Evolutionary conservation across 2,113 vertebrate species (phyloP).

Genomic region (Boleophthalmus pectinirostris): DNA sequence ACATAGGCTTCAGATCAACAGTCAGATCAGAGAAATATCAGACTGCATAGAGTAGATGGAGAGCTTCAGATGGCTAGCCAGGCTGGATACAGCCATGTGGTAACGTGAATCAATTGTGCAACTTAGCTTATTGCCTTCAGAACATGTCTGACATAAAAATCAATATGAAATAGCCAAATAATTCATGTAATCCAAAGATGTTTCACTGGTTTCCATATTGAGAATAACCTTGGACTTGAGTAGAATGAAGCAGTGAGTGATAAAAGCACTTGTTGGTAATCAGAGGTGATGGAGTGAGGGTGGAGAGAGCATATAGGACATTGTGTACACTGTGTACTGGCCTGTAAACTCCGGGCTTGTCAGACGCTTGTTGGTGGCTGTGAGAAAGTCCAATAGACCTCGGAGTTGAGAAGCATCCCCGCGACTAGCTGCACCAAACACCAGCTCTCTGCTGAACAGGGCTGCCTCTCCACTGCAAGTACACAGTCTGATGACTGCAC

Average conservation of each 20-base stretch:
- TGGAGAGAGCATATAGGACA: not conserved
- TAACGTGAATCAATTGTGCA: not conserved
- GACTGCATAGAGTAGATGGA: not conserved
- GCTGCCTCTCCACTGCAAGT: not conserved
- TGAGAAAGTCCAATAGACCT: slow-evolving; percentile 80
- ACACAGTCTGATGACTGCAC: not conserved
- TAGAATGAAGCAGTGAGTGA: not conserved
- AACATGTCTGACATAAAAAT: not conserved
- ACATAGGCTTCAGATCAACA: not conserved
- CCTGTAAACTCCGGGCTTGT: slow-evolving; percentile 86
- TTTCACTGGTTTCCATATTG: not conserved
- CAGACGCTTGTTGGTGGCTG: slow-evolving; percentile 73
- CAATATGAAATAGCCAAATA: not conserved
- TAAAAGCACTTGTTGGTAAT: not conserved
- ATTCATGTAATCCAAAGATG: not conserved
- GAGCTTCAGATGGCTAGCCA: not conserved
- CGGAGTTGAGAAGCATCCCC: slow-evolving; percentile 76
- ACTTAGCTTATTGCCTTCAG: not conserved
- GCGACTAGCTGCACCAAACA: slow-evolving; percentile 83
- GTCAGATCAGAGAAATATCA: not conserved
- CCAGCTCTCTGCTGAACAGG: slow-evolving; percentile 48
- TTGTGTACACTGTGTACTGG: not conserved
- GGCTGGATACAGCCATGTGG: not conserved
- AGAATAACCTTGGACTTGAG: not conserved
- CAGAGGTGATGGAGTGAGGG: not conserved